A percentile compares a stretch with the other conserved stretches of the same genome.
Conservation (phyloP, 2,888 invertebrate species). For the Eutolmus rufibarbis region DNA sequence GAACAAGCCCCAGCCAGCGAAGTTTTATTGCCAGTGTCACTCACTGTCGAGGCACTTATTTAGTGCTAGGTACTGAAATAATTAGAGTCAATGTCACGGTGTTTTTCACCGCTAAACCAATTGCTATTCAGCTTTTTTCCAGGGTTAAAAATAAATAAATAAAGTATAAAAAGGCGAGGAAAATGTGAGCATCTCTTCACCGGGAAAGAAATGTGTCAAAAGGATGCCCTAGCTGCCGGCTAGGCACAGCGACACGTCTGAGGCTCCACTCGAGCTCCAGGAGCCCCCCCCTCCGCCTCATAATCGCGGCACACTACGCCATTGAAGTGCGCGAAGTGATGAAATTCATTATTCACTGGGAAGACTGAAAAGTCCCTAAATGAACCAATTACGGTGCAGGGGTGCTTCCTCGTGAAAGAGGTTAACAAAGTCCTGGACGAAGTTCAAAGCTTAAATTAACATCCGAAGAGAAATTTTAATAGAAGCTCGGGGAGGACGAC, state of each 20-base stretch:
- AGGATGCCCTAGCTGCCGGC: not conserved
- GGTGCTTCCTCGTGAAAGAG: not conserved
- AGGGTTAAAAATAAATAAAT: not conserved
- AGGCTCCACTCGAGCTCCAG: not conserved
- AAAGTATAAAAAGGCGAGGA: not conserved
- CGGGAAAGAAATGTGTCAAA: not conserved
- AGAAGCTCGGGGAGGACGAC: not conserved
- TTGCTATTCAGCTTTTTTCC: not conserved
- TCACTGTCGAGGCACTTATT: not conserved
- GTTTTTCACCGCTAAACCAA: not conserved
- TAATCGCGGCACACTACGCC: not conserved
- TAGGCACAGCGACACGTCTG: not conserved
- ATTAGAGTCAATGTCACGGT: not conserved
- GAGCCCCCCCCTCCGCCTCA: not conserved
- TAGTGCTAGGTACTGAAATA: not conserved
- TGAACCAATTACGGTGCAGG: not conserved
- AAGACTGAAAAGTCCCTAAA: conserved; percentile 1
- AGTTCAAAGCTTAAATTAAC: conserved; percentile 1
- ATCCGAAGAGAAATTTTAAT: not conserved
- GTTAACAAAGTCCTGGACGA: not conserved
- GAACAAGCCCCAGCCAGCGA: not conserved
- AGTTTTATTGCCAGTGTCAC: not conserved
- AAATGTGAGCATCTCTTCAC: not conserved
- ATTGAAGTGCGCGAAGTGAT: not conserved
- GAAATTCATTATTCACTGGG: not conserved